Evolutionary conservation across 2,888 invertebrate species (phyloP).

Genomic region (Leucania comma): DNA sequence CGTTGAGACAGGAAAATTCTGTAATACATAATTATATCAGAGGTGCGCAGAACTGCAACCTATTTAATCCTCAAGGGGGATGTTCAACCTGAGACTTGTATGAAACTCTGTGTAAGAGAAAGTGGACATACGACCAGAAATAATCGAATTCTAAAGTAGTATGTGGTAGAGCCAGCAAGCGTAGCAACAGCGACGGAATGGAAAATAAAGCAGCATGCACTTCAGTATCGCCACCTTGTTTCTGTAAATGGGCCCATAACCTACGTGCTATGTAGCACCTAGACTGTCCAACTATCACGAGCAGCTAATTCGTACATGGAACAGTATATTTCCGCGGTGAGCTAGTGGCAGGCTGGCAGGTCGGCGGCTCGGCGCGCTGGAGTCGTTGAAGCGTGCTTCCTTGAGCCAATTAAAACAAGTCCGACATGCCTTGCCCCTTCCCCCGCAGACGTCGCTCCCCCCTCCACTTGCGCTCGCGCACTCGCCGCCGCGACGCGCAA

Average conservation of each 20-base stretch:
- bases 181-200: too few species aligned
- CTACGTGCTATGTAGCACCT: not conserved
- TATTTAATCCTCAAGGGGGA: not conserved
- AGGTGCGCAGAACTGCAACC: too few species aligned
- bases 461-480: conserved; percentile 41
- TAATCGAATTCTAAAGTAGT: not conserved
- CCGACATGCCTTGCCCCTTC: conserved; percentile 60
- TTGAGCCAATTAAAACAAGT: conserved; percentile 83
- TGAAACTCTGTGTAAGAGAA: not conserved
- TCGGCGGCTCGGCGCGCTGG: conserved; percentile 63
- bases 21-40: not conserved
- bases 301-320: conserved; percentile 53
- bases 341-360: conserved; percentile 52
- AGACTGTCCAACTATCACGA: conserved; percentile 25
- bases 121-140: not conserved
- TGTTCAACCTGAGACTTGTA: not conserved
- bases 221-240: not conserved
- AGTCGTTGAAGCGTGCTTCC: conserved; percentile 85
- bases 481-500: conserved; percentile 66
- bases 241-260: conserved; percentile 10
- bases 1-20: not conserved
- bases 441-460: conserved; percentile 21
- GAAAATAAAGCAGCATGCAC: not conserved
- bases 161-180: not conserved
- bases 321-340: conserved; percentile 66